Base-by-base conservation (phyloP, 2,888 invertebrate species). In the Plagiodera versicolora region DNA sequence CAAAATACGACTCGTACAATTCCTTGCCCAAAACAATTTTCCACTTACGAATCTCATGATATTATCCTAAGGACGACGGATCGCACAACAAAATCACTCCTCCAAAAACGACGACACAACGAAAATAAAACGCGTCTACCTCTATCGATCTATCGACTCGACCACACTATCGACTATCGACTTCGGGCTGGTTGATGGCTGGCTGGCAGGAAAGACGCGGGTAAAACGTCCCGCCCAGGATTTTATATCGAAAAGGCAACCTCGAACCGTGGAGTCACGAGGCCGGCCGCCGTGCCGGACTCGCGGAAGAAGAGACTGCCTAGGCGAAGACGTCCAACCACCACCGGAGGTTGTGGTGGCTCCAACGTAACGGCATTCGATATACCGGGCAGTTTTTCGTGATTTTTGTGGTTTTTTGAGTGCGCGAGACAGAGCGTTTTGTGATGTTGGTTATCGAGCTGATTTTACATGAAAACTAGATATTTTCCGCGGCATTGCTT, bases 231-330 rank as follows among this genome's bases (percentile, higher is more conserved):
- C 65, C 65, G 67, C 64, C 56, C 63, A 58, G 65, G 64, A 66
- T 71, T 77, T 73, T 76, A 76, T 76, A 77, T 76, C 53, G 68
- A 73, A 73, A 72, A 74, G 39, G 73, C 76, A 77, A 75, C 77
- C 77, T 77, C 76, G 76, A 72, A n/a, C n/a, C n/a, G 71, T 67
- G 67, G 69, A 76, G 76, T 75, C 76, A 76, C 75, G 76, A 73
- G 67, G 66, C 74, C 71, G 75, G 76, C 76, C 76, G 76, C 76
- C 76, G 76, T 71, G 74, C 71, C 69, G 70, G 75, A 77, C 75
- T 77, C 74, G 76, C 75, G 75, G 71, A 3, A 5, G 24, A 24
- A 24, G 24, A 24, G 24, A 14, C 39, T n/a, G 39, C n/a, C n/a
- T n/a, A 39, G 39, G 2, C 14, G 4, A n/a, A 39, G 14, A 39